Conservation (phyloP, 2,888 invertebrate species). For the Cantharis rustica region DNA sequence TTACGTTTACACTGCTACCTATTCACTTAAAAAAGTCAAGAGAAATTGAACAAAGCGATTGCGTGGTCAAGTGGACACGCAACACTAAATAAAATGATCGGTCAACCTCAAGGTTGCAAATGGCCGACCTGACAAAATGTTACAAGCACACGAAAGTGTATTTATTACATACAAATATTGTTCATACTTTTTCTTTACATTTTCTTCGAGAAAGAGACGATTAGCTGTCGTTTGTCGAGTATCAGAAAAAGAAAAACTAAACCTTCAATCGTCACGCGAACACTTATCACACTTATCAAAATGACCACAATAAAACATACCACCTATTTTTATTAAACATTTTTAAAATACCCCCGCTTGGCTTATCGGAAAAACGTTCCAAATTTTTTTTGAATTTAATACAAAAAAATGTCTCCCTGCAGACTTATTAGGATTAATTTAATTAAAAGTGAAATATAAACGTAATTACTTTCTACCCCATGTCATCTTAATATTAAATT, state of each 20-base stretch:
- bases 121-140: slow-evolving; percentile 45
- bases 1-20: not conserved
- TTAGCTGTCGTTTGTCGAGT: slow-evolving; percentile 18
- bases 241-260: slow-evolving; percentile 26
- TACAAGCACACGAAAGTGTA: slow-evolving; percentile 46
- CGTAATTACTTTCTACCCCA: not conserved
- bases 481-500: not conserved
- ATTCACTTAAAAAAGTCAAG: slow-evolving; percentile 14
- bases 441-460: not conserved
- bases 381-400: not conserved
- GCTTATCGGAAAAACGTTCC: not conserved
- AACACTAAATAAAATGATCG: slow-evolving; percentile 50
- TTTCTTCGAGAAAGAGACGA: slow-evolving; percentile 17
- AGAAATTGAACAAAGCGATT: slow-evolving; percentile 21
- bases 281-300: slow-evolving; percentile 50
- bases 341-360: slow-evolving; percentile 11
- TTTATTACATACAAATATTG: slow-evolving; percentile 38
- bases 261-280: slow-evolving; percentile 45
- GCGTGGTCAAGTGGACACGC: slow-evolving; percentile 37
- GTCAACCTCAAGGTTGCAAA: slow-evolving; percentile 50
- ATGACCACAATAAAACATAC: slow-evolving; percentile 49
- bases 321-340: slow-evolving; percentile 44
- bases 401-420: not conserved
- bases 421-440: not conserved
- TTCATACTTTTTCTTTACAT: slow-evolving; percentile 29